These are phyloP conservation scores for Clusia tigrina DNA, from an alignment of 2,888 invertebrate species.

Conservation along the genomic window DNA sequence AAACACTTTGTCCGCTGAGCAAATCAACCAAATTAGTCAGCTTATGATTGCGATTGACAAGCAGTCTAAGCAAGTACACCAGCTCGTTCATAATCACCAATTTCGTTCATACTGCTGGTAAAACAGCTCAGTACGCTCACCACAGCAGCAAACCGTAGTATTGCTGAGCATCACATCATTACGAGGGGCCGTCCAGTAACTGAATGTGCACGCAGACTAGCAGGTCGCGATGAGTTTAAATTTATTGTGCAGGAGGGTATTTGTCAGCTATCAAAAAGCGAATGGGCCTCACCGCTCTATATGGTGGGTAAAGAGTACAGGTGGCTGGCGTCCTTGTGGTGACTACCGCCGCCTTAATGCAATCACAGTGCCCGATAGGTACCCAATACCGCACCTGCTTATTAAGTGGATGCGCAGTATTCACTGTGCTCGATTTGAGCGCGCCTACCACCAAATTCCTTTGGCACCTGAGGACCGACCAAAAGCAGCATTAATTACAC, in stretches of 20 bases:
- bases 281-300: conserved; percentile 59
- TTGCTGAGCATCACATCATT: conserved; percentile 25
- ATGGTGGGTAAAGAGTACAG: conserved; percentile 43
- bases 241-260: too few relatives aligned
- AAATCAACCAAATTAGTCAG: too few relatives aligned
- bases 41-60: too few relatives aligned
- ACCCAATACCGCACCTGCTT: conserved; percentile 53
- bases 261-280: conserved; percentile 48
- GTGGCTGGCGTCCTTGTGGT: conserved; percentile 49
- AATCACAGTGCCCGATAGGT: conserved; percentile 51
- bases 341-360: conserved; percentile 50
- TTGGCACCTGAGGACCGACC: conserved; percentile 16
- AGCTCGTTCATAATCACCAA: too few relatives aligned
- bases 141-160: too few relatives aligned
- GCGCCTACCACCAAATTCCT: conserved; percentile 25
- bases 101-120: too few relatives aligned
- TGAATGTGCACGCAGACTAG: conserved; percentile 21
- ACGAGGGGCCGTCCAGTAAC: conserved; percentile 29
- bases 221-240: too few relatives aligned
- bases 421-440: too few relatives aligned
- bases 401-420: too few relatives aligned
- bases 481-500: conserved; percentile 14
- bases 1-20: too few relatives aligned
- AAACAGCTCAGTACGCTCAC: too few relatives aligned
- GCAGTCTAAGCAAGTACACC: too few relatives aligned